phyloP scores from a whole-genome alignment of 37 sponge, comb jelly and placozoan genomes.

The Amphimedon queenslandica region DNA sequence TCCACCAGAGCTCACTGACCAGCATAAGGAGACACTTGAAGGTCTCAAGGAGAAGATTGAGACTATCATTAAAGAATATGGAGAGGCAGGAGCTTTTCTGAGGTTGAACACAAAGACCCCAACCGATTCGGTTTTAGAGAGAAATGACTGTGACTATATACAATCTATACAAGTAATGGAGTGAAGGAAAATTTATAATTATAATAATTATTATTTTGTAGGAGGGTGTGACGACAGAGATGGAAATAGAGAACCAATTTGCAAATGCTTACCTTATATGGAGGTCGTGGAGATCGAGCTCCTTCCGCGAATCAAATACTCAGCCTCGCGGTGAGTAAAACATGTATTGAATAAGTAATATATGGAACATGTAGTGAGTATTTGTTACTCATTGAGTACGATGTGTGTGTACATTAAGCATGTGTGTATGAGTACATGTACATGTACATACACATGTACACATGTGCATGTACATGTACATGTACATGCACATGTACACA shows the following conservation, averaged over 20 bases:
- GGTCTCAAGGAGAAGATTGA: constrained; percentile 30
- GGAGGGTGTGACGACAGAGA: constrained; percentile 38
- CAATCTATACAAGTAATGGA: constrained; percentile 10
- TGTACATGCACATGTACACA: no score
- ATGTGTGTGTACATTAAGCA: no score
- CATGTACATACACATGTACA: no score
- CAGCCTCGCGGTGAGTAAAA: neutral
- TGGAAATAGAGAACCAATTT: constrained; percentile 49
- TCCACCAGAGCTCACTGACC: constrained; percentile 17
- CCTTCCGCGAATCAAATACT: neutral
- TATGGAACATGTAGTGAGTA: no score
- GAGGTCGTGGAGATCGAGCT: constrained; percentile 4
- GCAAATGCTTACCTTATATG: constrained; percentile 56
- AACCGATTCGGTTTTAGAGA: constrained; percentile 33
- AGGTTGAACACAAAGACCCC: constrained; percentile 35
- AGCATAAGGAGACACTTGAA: constrained; percentile 23
- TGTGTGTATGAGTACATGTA: no score
- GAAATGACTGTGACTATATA: constrained; percentile 32
- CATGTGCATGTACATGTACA: no score
- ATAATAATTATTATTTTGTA: no score
- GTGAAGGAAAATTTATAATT: no score
- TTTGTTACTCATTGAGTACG: no score
- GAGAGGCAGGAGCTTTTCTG: constrained; percentile 41
- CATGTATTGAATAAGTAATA: no score
- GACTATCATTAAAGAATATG: constrained; percentile 40